These are phyloP conservation scores for Globia sparganii DNA, from an alignment of 2,888 invertebrate genomes.

Conservation along the genomic window DNA sequence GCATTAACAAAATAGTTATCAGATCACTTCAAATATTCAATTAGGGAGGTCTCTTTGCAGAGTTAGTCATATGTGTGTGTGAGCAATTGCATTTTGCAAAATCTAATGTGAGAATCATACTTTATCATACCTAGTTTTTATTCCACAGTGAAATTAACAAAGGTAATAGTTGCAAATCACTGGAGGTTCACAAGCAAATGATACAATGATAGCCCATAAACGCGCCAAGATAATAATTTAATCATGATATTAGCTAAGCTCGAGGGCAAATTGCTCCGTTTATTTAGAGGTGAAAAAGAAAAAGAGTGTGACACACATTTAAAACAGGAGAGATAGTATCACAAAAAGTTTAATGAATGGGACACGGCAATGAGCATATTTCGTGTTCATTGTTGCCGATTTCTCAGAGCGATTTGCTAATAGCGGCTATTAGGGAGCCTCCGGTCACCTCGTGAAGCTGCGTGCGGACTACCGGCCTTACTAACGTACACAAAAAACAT, in stretches of 20 bases:
- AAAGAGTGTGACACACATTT: slow-evolving; percentile 84
- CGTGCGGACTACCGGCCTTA: slow-evolving; percentile 85
- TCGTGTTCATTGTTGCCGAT: slow-evolving; percentile 88
- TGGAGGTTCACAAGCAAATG: slow-evolving; percentile 80
- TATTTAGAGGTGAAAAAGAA: slow-evolving; percentile 77
- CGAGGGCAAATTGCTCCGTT: slow-evolving; percentile 81
- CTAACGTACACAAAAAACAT: slow-evolving; percentile 80
- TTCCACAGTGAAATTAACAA: slow-evolving; percentile 57
- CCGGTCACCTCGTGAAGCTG: slow-evolving; percentile 77
- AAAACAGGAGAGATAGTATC: slow-evolving; percentile 81
- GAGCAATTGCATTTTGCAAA: slow-evolving; percentile 34
- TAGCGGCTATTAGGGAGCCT: slow-evolving; percentile 86
- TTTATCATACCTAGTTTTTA: slow-evolving; percentile 43
- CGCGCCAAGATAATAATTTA: slow-evolving; percentile 83
- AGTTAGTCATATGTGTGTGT: slow-evolving; percentile 15
- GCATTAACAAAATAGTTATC: background rate
- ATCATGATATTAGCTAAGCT: slow-evolving; percentile 82
- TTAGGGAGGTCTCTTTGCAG: slow-evolving; percentile 19
- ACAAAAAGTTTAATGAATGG: slow-evolving; percentile 86
- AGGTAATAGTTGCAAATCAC: slow-evolving; percentile 76
- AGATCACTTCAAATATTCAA: slow-evolving; percentile 21
- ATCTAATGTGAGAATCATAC: slow-evolving; percentile 43
- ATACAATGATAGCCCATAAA: slow-evolving; percentile 79
- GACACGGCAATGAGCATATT: slow-evolving; percentile 85
- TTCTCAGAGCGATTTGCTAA: slow-evolving; percentile 88